Evolutionary conservation across 92 coral and sea anemone genomes (phyloP).

Genomic region (Umimayanthus chanpuru): DNA sequence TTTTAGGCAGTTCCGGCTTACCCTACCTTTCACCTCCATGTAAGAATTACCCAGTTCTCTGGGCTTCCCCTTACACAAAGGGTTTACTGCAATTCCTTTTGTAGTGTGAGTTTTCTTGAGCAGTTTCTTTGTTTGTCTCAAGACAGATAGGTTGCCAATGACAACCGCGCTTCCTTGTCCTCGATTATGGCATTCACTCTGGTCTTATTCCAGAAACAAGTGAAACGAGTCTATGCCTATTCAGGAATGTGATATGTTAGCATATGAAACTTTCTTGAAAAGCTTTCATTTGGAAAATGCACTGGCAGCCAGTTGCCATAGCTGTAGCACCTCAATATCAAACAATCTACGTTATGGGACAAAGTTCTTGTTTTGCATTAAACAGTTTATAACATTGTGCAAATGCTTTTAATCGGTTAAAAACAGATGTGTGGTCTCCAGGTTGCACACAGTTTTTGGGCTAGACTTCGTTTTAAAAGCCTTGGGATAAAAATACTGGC

Average conservation of each 20-base stretch:
- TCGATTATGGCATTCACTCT: background rate
- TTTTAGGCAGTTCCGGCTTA: background rate
- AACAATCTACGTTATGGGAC: background rate
- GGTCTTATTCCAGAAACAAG: background rate
- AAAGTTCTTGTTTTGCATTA: background rate
- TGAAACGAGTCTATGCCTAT: background rate
- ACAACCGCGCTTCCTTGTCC: background rate
- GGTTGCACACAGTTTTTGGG: background rate
- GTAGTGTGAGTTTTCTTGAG: background rate
- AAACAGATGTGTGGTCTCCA: background rate
- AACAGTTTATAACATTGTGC: background rate
- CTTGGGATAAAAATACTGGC: no score
- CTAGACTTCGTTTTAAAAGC: background rate
- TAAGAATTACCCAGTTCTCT: conserved; percentile 2
- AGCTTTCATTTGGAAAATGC: background rate
- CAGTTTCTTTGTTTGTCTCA: background rate
- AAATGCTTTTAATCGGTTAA: background rate
- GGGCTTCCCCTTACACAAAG: background rate
- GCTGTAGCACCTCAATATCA: background rate
- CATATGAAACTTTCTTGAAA: background rate
- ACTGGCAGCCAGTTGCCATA: conserved; percentile 7
- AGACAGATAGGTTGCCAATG: background rate
- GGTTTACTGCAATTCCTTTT: background rate
- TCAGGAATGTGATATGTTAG: background rate
- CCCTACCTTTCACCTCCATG: background rate